Evolutionary conservation across 1,140 invertebrate genomes (phyloP), one percentile per base, ranked within the genome.

Genomic region (Paracyclopina nana): DNA sequence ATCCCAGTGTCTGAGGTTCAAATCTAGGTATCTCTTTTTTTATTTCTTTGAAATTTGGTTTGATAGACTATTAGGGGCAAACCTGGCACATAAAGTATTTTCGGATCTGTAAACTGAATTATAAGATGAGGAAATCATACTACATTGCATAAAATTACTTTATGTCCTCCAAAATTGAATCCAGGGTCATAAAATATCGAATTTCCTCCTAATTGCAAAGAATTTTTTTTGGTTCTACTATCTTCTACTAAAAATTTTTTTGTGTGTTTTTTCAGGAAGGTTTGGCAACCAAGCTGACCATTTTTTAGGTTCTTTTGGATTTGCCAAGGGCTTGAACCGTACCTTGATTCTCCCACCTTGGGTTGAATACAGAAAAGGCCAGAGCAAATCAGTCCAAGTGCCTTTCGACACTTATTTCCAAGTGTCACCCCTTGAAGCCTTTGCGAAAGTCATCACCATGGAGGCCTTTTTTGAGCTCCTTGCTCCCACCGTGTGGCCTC

Each of bases 341-440:
- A 94, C 90, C 16, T 64, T 96, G 24, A 72, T 92, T 31, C 63
- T 97, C 54, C 90, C 90, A 38, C 83, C 84, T 48, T 96, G 87
- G 85, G 81, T 94, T 25, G 85, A 92, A 68, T 92, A 86, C 24
- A n/a, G 25, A 2, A 14, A n/a, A 26, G 18, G 18, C 25, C 12
- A 22, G 12, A 27, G n/a, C 22, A 28, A 48, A 28, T 22, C 14
- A n/a, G 70, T 76, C 22, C 87, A 94, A 75, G 74, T 95, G 34
- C 78, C 88, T 30, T 97, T 95, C 69, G 74, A 90, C 60, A 78
- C 67, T 12, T 94, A 96, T 62, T 96, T 98, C 63, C 72, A 87
- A 67, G 74, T 91, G 2, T 72, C 79, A 53, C 66, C 76, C 52
- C 61, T 97, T 41, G 54, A 65, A 59, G 63, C 76, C 55, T 96